Conservation (phyloP, 2,797 vertebrate genomes). For the Eulemur rubriventer region DNA sequence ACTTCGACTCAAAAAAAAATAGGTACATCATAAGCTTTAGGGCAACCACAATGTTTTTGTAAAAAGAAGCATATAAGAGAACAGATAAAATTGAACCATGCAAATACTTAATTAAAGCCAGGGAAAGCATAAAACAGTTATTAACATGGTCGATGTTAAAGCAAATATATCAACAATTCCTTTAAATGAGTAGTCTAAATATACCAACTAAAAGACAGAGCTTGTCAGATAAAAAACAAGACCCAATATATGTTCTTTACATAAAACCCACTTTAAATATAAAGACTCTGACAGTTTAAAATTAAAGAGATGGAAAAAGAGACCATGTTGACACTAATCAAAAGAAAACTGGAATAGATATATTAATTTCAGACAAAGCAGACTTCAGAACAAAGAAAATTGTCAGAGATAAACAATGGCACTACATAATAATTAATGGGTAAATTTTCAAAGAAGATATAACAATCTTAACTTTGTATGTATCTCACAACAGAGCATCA, state of each 20-base stretch:
- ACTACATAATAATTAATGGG: background rate
- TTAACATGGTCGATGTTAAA: background rate
- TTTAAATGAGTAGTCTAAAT: background rate
- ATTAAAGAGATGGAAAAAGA: background rate
- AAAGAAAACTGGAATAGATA: background rate
- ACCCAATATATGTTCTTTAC: background rate
- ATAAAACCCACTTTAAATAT: background rate
- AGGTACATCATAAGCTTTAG: background rate
- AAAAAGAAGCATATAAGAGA: background rate
- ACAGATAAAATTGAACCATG: background rate
- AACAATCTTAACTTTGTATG: background rate
- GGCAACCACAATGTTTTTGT: background rate
- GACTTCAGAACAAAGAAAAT: background rate
- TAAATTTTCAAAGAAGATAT: background rate
- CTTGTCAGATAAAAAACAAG: background rate
- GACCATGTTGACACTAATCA: background rate
- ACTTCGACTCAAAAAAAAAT: too few species aligned
- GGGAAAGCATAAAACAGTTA: background rate
- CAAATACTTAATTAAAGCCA: background rate
- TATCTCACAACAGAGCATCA: background rate
- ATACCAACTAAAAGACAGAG: background rate
- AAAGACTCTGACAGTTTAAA: background rate
- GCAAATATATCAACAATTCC: background rate
- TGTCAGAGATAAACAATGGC: background rate
- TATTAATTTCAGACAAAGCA: slow-evolving; percentile 26